phyloP scores from a whole-genome alignment of 2,888 invertebrate genomes.

The Hesperia comma region DNA sequence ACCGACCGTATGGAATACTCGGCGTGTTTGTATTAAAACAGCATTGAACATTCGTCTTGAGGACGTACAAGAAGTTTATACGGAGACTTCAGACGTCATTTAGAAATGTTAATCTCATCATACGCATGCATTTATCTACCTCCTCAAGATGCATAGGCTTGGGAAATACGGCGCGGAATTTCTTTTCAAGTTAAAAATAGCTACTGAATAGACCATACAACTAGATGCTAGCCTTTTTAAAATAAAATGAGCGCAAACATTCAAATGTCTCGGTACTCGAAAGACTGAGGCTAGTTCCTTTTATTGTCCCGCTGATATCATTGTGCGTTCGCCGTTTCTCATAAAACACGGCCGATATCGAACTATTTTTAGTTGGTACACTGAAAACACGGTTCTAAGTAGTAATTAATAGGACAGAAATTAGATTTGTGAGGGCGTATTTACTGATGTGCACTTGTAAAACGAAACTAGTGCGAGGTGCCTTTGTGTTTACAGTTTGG shows the following conservation, averaged over 20 bases:
- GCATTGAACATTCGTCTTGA: neutral
- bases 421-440: constrained; percentile 56
- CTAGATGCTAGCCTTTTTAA: constrained; percentile 51
- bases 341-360: constrained; percentile 46
- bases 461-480: constrained; percentile 49
- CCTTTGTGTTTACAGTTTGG: neutral
- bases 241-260: constrained; percentile 57
- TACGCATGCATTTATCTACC: neutral
- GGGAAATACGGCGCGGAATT: constrained; percentile 38
- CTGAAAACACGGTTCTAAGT: constrained; percentile 55
- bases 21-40: neutral
- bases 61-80: neutral
- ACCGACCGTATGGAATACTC: neutral
- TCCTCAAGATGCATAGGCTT: neutral
- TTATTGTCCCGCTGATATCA: constrained; percentile 25
- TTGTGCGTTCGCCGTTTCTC: constrained; percentile 44
- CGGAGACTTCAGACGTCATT: constrained; percentile 10
- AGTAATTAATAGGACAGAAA: constrained; percentile 63
- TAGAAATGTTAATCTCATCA: constrained; percentile 17
- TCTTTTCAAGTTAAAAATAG: constrained; percentile 60
- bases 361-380: constrained; percentile 38
- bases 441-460: constrained; percentile 46
- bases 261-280: constrained; percentile 58
- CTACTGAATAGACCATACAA: constrained; percentile 56
- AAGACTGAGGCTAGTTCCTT: constrained; percentile 18